Evolutionary conservation across 2,888 invertebrate species (phyloP).

Genomic region (Timandra comae): DNA sequence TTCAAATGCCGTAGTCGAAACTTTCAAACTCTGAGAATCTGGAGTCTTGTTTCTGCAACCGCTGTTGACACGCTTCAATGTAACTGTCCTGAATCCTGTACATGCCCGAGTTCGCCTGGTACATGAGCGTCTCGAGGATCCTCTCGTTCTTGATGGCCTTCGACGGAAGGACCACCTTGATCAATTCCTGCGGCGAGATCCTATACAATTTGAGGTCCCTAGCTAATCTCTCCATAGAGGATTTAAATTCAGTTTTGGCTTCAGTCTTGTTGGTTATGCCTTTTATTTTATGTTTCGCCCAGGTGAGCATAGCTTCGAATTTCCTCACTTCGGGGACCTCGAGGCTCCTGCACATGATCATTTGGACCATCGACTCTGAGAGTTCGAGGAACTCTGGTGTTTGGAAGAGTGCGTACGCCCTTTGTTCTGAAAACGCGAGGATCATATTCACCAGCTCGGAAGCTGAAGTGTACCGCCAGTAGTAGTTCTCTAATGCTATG

Average conservation of each 20-base stretch:
- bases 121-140: slow-evolving; percentile 94
- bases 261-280: slow-evolving; percentile 87
- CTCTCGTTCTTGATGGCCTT: slow-evolving; percentile 95
- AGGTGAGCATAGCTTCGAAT: slow-evolving; percentile 94
- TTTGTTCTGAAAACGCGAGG: slow-evolving; percentile 90
- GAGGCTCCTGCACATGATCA: slow-evolving; percentile 94
- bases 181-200: slow-evolving; percentile 94
- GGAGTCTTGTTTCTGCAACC: slow-evolving; percentile 92
- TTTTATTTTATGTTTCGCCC: slow-evolving; percentile 91
- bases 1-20: slow-evolving; percentile 85
- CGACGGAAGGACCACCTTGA: slow-evolving; percentile 93
- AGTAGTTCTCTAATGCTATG: slow-evolving; percentile 94
- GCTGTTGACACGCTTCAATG: slow-evolving; percentile 90
- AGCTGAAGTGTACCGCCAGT: slow-evolving; percentile 96
- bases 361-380: slow-evolving; percentile 96
- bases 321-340: slow-evolving; percentile 93
- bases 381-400: slow-evolving; percentile 89
- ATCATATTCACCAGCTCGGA: slow-evolving; percentile 97
- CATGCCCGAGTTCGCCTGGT: slow-evolving; percentile 94
- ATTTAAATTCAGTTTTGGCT: slow-evolving; percentile 92
- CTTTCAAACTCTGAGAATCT: slow-evolving; percentile 88
- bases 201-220: slow-evolving; percentile 92
- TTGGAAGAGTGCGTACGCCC: slow-evolving; percentile 90
- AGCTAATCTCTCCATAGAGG: slow-evolving; percentile 93
- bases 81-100: slow-evolving; percentile 93